Base-by-base conservation (phyloP, 2,797 vertebrate genomes). In the Gadopsis marmoratus region DNA sequence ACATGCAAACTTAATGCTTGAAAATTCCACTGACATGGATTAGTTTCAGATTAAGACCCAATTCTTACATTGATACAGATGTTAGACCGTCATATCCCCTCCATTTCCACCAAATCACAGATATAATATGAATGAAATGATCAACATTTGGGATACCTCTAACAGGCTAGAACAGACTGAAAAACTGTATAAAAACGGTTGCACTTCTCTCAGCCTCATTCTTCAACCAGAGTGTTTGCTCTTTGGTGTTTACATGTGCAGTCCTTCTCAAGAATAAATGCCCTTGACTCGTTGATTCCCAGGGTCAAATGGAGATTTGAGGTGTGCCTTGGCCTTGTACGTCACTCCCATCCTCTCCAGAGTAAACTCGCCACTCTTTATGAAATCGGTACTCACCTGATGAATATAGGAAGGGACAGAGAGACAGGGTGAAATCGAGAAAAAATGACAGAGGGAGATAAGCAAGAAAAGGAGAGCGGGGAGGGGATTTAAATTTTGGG, bases 261-360 rank as follows among this genome's bases (percentile, higher is more conserved):
- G 72, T 82, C 68, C 74, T 60, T 59, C 19, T 90, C 84, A 78
- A 87, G 89, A 94, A 73, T 99, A 99, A 81, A 97, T 91, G 9
- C 97, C 98, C 80, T 96, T 98, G 73, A 99, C 92, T 0, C 97
- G 93, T 86, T 97, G 97, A 94, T 98, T 99, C 86, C 97, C 95
- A 0, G 97, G 96, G 84, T 99, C 98, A 1, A 99, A 99, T 0
- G 96, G 97, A 5, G 98, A 96, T 75, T 96, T 98, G 82, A 97
- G 93, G 92, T 99, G 97, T 45, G 96, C 97, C 48, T 23, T 95
- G 77, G 98, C 97, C 3, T 96, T 82, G 68, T 96, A 97, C 3
- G 87, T 79, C 80, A 96, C 95, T 7, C 97, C 98, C 97, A 99
- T 99, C 86, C 97, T 90, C 92, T 99, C 98, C 94, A 99, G 90